Percentiles rank a stretch among this genome's conserved stretches.
These are phyloP conservation scores for Hipparchia sbordonii DNA, from an alignment of 2,888 invertebrate genomes.

Conservation along the genomic window DNA sequence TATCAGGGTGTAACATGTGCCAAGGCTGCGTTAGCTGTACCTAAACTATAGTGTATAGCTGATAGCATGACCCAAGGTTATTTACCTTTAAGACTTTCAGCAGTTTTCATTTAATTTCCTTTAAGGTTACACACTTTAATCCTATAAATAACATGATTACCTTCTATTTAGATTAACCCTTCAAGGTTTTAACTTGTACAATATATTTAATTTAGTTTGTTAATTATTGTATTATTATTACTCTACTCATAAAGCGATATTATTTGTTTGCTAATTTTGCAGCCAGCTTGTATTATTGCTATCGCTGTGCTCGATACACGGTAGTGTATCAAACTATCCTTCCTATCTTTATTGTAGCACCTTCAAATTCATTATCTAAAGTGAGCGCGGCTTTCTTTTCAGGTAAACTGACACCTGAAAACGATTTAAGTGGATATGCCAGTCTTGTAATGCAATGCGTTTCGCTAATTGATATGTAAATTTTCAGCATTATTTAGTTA, in stretches of 20 bases:
- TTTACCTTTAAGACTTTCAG: constrained; percentile 26
- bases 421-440: too few relatives aligned
- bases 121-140: constrained; percentile 24
- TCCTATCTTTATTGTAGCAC: too few relatives aligned
- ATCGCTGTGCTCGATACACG: too few relatives aligned
- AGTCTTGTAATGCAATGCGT: too few relatives aligned
- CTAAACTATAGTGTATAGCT: not conserved
- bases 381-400: too few relatives aligned
- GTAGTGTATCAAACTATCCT: too few relatives aligned
- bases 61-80: constrained; percentile 25
- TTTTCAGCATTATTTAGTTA: not conserved
- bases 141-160: constrained; percentile 12
- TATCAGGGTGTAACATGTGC: constrained; percentile 11
- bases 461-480: not conserved
- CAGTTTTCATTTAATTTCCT: constrained; percentile 33
- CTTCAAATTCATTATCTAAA: too few relatives aligned
- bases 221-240: too few relatives aligned
- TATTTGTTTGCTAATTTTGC: too few relatives aligned
- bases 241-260: too few relatives aligned
- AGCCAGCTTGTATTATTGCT: too few relatives aligned
- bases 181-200: not conserved
- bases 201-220: not conserved
- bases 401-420: too few relatives aligned
- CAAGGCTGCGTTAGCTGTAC: constrained; percentile 21
- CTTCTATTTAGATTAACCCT: constrained; percentile 2